phyloP scores from a whole-genome alignment of 2,113 vertebrate species.

The Electrona antarctica region DNA sequence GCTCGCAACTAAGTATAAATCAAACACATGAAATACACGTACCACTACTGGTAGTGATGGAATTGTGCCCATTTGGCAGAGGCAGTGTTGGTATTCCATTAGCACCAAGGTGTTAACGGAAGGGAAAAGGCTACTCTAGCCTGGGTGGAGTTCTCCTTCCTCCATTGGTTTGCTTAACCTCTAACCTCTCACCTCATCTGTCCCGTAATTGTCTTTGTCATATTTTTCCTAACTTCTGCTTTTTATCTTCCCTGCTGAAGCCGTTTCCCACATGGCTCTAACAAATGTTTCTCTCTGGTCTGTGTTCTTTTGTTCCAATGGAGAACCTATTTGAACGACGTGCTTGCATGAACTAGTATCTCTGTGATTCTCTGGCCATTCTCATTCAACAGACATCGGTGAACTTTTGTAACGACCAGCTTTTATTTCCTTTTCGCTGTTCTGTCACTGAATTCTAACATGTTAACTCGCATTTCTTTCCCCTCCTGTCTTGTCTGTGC shows the following conservation, averaged over 20 bases:
- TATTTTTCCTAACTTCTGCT: background rate
- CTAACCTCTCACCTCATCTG: background rate
- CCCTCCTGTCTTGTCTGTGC: constrained; percentile 9
- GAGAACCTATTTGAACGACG: background rate
- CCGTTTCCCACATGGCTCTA: background rate
- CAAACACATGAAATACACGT: constrained; percentile 7
- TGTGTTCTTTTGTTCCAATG: background rate
- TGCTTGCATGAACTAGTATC: background rate
- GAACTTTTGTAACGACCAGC: constrained; percentile 23
- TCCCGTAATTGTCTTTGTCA: background rate
- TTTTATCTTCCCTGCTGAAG: background rate
- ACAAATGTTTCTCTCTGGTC: background rate
- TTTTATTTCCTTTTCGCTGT: background rate
- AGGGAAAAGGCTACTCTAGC: background rate
- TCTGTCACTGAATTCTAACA: constrained; percentile 44
- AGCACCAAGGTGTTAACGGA: background rate
- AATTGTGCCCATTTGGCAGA: background rate
- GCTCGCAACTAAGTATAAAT: background rate
- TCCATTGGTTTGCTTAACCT: background rate
- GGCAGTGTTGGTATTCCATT: too few relatives aligned
- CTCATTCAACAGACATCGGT: constrained; percentile 47
- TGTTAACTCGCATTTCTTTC: constrained; percentile 46
- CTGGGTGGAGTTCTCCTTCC: background rate
- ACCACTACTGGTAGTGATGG: background rate
- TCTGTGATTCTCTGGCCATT: background rate